Evolutionary conservation across 2,888 invertebrate genomes (phyloP), one percentile per base, ranked within the genome.

Genomic region (Leptopterna dolabrata): DNA sequence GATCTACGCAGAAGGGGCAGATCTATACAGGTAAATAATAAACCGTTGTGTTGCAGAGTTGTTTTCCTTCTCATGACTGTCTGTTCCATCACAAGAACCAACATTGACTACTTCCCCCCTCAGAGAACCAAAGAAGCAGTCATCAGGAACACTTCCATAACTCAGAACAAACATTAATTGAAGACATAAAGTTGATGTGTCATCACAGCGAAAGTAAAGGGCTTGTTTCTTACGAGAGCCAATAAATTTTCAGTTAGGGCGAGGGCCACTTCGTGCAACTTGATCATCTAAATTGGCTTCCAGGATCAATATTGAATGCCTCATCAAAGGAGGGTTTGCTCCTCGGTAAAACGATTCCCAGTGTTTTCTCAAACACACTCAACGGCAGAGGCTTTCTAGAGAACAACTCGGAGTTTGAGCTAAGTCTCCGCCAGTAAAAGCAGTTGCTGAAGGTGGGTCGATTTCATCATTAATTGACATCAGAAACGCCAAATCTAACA

Each of bases 241-340:
- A 85, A 85, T 85, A 85, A 85, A 85, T 85, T 85, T 73, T 76
- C 73, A 85, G 85, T 85, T 85, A 76, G 30, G 51, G 85, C 85
- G 27, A 85, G 85, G 85, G 73, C 85, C 85, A 41, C 70, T 85
- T 76, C 43, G 13, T 19, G 13, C 55, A 36, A 55, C 85, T 85
- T 76, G 85, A 85, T 85, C 85, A 85, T 85, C 85, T 85, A 85
- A 85, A 85, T 85, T 85, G 85, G 85, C 85, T 85, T 45, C 73
- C 51, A 73, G 47, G 85, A 85, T 85, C 85, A 85, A 85, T 85
- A 73, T 85, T 85, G 85, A 73, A 76, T 73, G 85, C 45, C 85
- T 47, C 73, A 45, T 85, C 85, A 85, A 85, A 85, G 85, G 83
- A 36, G 27, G n/a, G 45, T 78, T 47, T 43, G 13, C 51, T 51